Conservation (phyloP, 2,113 vertebrate genomes). For the Nothocercus nigrocapillus region DNA sequence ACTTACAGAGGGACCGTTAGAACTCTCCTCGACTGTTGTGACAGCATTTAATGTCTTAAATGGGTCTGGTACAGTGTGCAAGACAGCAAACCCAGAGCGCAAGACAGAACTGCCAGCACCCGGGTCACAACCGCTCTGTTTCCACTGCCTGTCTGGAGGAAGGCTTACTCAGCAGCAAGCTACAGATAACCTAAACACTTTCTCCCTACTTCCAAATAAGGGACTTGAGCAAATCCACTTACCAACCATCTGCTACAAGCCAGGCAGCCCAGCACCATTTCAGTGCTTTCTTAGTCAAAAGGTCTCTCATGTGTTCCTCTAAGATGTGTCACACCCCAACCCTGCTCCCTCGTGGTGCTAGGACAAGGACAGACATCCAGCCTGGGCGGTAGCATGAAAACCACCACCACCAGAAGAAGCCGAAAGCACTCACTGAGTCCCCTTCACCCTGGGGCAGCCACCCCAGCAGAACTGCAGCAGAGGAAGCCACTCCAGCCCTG, state of each 20-base stretch:
- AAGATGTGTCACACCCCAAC: background rate
- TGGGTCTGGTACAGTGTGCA: fast-evolving
- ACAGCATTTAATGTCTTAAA: background rate
- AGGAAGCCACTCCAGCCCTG: background rate
- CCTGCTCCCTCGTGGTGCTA: fast-evolving
- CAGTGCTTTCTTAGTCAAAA: background rate
- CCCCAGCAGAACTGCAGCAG: fast-evolving
- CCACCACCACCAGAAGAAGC: background rate
- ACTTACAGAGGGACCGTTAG: background rate
- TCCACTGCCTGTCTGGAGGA: background rate
- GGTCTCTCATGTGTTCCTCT: fast-evolving
- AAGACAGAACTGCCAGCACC: background rate
- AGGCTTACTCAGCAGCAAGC: background rate
- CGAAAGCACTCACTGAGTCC: background rate
- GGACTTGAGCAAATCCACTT: background rate
- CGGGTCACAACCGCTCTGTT: background rate
- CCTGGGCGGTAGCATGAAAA: background rate
- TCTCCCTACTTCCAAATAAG: background rate
- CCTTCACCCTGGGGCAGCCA: background rate
- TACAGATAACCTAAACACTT: background rate
- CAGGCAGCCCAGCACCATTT: background rate
- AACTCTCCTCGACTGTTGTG: background rate
- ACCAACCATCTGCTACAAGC: background rate
- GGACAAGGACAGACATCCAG: fast-evolving
- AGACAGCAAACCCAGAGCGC: background rate